Evolutionary conservation across 1,140 invertebrate genomes (phyloP).

Genomic region (Glossosoma conforme): DNA sequence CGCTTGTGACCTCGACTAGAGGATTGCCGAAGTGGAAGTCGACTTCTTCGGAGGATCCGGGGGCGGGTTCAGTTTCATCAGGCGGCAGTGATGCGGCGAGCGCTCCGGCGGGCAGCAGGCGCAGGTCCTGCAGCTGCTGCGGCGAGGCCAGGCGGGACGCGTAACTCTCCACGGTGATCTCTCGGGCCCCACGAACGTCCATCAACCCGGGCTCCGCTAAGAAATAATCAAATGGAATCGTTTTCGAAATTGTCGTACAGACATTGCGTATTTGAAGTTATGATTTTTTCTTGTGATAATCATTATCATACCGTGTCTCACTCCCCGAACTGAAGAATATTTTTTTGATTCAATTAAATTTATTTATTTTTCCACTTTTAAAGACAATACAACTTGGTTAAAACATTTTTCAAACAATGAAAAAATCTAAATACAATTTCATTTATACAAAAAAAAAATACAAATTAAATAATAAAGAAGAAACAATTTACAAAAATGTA

Average conservation of each 20-base stretch:
- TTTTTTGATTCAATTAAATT: background rate
- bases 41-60: conserved; percentile 53
- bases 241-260: background rate
- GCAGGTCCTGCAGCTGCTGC: conserved; percentile 36
- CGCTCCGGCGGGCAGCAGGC: conserved; percentile 43
- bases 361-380: background rate
- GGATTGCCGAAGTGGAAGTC: conserved; percentile 95
- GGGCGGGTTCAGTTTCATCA: background rate
- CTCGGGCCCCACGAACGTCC: conserved; percentile 38
- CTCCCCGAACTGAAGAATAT: background rate
- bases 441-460: too few species aligned
- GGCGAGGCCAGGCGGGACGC: conserved; percentile 41
- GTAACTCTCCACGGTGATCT: conserved; percentile 50
- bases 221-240: background rate
- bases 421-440: too few species aligned
- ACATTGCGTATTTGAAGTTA: background rate
- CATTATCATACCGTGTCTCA: background rate
- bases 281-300: background rate
- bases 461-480: too few species aligned
- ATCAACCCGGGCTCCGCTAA: background rate
- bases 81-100: conserved; percentile 31
- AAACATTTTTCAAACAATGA: too few species aligned
- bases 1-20: conserved; percentile 92
- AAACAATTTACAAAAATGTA: too few species aligned
- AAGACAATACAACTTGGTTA: background rate